These are phyloP conservation scores for Tribolium castaneum DNA, from an alignment of 1,140 invertebrate genomes.

Conservation along the genomic window DNA sequence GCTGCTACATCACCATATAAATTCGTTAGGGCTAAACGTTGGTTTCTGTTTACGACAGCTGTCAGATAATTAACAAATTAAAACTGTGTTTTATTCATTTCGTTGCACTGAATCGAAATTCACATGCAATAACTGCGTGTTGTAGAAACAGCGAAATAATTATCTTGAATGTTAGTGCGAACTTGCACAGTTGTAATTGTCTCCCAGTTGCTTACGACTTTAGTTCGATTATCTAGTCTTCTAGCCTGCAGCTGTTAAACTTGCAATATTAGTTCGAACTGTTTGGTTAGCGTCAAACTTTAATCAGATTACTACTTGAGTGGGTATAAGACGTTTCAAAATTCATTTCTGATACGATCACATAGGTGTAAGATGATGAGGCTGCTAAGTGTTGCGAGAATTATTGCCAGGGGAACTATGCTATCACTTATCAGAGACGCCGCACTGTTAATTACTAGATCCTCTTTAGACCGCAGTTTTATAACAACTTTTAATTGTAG, in stretches of 20 bases:
- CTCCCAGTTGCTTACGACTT: background rate
- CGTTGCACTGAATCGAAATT: background rate
- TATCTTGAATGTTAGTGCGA: background rate
- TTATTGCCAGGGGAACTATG: background rate
- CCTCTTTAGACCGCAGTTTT: background rate
- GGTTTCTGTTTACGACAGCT: background rate
- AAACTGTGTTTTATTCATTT: background rate
- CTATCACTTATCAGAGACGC: background rate
- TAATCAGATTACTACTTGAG: conserved; percentile 35
- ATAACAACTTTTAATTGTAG: background rate
- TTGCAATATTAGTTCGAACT: conserved; percentile 41
- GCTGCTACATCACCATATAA: background rate
- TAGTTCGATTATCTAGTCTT: background rate
- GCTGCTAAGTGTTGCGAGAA: conserved; percentile 22
- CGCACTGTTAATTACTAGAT: background rate
- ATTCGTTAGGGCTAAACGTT: background rate
- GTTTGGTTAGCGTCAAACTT: conserved; percentile 35
- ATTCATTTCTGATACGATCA: conserved; percentile 14
- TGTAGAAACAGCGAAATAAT: background rate
- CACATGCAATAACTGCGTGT: background rate
- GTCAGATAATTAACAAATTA: background rate
- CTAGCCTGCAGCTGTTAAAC: conserved; percentile 37
- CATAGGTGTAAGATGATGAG: conserved; percentile 27
- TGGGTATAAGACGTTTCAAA: conserved; percentile 13
- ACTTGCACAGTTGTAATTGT: background rate